Base-by-base conservation (phyloP, 2,888 invertebrate species). In the Blastobasis lacticolella region DNA sequence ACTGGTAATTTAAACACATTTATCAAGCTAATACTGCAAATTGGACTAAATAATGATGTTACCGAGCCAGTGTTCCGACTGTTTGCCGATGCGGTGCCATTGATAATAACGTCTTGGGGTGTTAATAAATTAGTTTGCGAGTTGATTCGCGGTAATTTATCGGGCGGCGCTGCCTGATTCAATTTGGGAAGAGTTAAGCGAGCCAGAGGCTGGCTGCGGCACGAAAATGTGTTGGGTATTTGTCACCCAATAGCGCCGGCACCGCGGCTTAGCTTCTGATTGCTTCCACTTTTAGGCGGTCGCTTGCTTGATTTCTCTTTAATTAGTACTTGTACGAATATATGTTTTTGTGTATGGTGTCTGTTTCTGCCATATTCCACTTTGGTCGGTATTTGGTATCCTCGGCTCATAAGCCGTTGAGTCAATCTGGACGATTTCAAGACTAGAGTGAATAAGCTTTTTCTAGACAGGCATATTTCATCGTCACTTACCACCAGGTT, bases 41-140 rank as follows among this genome's bases (percentile, higher is more conserved):
- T 85, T 85, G 82, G 77, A 82, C 81, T 82, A 81, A 85, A 84
- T 85, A 84, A 86, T 81, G 75, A 79, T 76, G 75, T 84, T 80
- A 73, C 67, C 61, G 67, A 67, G 69, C 65, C 73, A 68, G 73
- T 70, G 69, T 65, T 65, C 61, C 66, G 64, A 69, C 69, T 73
- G 71, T 74, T 75, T 74, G 71, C 69, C 63, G 67, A 72, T 70
- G 72, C 74, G 73, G 73, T 73, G 67, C 69, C 62, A 68, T 68
- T 72, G 67, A 73, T 78, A 75, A 75, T 72, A 73, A 74, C 70
- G 71, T 73, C 75, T 72, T 70, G 59, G 65, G 65, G 67, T 70
- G 73, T 69, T 75, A 73, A 76, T 78, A 75, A 77, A 77, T 80
- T 75, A 71, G 71, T 75, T 73, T 75, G 38, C 69, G 73, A 76